A percentile compares a stretch with the other conserved stretches of the same genome.
phyloP scores from a whole-genome alignment of 1,140 invertebrate genomes.

The Oryctes rhinoceros region DNA sequence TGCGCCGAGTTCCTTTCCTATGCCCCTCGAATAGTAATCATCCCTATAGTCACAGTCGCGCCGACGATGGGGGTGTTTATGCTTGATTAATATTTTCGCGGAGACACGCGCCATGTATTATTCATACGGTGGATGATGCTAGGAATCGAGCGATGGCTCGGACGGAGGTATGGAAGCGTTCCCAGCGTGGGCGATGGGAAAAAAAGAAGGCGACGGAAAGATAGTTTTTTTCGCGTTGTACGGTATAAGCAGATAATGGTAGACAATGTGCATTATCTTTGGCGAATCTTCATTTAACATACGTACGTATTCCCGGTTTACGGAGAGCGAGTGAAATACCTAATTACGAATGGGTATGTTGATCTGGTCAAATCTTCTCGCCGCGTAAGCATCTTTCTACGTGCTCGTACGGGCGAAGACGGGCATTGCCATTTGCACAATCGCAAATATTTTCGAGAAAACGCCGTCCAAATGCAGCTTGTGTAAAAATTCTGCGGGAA shows the following conservation, averaged over 20 bases:
- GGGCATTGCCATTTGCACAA: too few relatives aligned
- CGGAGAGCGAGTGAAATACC: too few relatives aligned
- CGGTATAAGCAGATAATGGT: too few relatives aligned
- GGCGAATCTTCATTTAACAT: too few relatives aligned
- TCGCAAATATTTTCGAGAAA: too few relatives aligned
- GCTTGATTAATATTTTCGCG: constrained; percentile 18
- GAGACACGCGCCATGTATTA: not conserved
- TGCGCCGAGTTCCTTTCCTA: constrained; percentile 18
- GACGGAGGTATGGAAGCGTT: not conserved
- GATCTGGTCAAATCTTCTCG: too few relatives aligned
- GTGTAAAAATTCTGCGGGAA: too few relatives aligned
- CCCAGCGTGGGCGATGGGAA: not conserved
- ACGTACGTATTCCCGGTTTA: too few relatives aligned
- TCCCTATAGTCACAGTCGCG: not conserved
- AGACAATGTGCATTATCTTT: not conserved
- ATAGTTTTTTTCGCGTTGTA: not conserved
- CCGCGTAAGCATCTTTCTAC: too few relatives aligned
- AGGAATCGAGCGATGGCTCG: not conserved
- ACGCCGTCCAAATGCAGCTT: too few relatives aligned
- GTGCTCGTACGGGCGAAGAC: too few relatives aligned
- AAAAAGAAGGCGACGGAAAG: not conserved
- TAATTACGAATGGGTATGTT: not conserved
- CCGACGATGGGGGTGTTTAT: constrained; percentile 10
- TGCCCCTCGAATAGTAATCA: constrained; percentile 28
- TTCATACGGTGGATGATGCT: constrained; percentile 2